These are phyloP conservation scores for Drosophila eugracilis DNA, from an alignment of 1,140 invertebrate species.

Conservation along the genomic window DNA sequence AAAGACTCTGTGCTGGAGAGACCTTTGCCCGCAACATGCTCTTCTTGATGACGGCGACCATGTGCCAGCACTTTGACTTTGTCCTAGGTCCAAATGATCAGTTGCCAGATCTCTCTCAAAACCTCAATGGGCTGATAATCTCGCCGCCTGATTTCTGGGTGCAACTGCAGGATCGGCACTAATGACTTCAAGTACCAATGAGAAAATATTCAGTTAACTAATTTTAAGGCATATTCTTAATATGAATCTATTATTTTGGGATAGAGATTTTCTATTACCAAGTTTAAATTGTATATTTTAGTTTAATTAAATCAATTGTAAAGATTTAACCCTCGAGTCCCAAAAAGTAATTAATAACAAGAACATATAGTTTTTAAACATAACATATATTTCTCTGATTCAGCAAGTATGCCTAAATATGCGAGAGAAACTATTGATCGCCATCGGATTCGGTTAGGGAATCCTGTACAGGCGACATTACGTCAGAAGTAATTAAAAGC, in stretches of 20 bases:
- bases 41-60: conserved; percentile 87
- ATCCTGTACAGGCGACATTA: background rate
- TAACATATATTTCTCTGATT: background rate
- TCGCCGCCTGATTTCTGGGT: conserved; percentile 84
- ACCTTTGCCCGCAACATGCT: conserved; percentile 89
- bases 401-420: too few relatives aligned
- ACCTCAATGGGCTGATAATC: conserved; percentile 76
- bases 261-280: too few relatives aligned
- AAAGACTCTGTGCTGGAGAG: conserved; percentile 90
- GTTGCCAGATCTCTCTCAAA: conserved; percentile 74
- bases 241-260: background rate
- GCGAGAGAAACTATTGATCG: background rate
- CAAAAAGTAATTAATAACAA: background rate
- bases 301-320: too few relatives aligned
- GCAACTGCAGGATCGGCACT: conserved; percentile 67
- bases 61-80: conserved; percentile 89
- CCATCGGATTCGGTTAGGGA: background rate
- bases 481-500: background rate
- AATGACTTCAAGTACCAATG: background rate
- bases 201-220: background rate
- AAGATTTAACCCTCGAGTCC: too few relatives aligned
- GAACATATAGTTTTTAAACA: background rate
- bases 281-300: too few relatives aligned
- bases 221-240: conserved; percentile 1
- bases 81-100: conserved; percentile 77